Conservation (phyloP, 2,888 invertebrate species). For the Phaonia tiefii region DNA sequence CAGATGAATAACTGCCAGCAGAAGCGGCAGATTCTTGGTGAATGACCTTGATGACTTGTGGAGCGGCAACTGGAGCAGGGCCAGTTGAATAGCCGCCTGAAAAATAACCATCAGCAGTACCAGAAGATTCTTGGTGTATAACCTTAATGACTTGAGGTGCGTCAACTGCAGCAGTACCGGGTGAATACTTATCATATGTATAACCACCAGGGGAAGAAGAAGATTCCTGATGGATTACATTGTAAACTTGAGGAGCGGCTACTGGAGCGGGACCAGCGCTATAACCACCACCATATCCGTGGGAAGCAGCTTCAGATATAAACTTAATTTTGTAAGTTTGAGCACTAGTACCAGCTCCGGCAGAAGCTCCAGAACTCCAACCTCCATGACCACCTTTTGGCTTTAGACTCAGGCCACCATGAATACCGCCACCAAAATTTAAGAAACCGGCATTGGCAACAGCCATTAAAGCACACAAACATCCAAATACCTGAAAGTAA, state of each 20-base stretch:
- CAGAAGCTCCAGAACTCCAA: not conserved
- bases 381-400: slow-evolving; percentile 9
- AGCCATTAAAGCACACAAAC: slow-evolving; percentile 51
- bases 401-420: not conserved
- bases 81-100: slow-evolving; percentile 5
- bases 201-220: slow-evolving; percentile 30
- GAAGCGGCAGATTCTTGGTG: slow-evolving; percentile 7
- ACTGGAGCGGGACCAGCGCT: slow-evolving; percentile 46
- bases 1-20: not conserved
- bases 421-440: not conserved
- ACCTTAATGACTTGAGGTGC: slow-evolving; percentile 56
- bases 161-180: slow-evolving; percentile 17
- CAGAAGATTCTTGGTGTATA: slow-evolving; percentile 60
- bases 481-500: slow-evolving; percentile 57
- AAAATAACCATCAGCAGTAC: too few relatives aligned
- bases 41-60: slow-evolving; percentile 62
- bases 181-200: too few relatives aligned
- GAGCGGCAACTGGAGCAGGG: not conserved
- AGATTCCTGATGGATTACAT: slow-evolving; percentile 68
- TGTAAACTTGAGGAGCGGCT: slow-evolving; percentile 70
- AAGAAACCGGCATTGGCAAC: slow-evolving; percentile 49
- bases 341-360: slow-evolving; percentile 31
- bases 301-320: slow-evolving; percentile 45
- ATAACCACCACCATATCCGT: slow-evolving; percentile 47
- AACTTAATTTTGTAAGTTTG: slow-evolving; percentile 72